Percentiles rank a stretch among this genome's conserved stretches.
phyloP scores from a whole-genome alignment of 92 coral and sea anemone species.

The Phenganax stokvisi region DNA sequence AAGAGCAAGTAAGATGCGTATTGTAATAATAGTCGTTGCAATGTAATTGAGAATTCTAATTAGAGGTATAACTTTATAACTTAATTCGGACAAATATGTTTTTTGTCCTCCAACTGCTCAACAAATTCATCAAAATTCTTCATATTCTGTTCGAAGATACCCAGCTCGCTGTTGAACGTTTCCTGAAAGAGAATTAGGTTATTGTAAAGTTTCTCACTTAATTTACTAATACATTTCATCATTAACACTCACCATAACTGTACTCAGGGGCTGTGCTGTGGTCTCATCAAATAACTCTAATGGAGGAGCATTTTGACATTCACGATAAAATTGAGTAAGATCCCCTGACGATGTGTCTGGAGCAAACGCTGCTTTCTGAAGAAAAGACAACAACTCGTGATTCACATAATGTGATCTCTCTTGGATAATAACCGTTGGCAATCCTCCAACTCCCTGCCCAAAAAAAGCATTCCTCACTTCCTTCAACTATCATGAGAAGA shows the following conservation, averaged over 20 bases:
- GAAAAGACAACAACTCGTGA: background rate
- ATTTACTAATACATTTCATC: background rate
- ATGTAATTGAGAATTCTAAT: no score
- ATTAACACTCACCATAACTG: conserved; percentile 58
- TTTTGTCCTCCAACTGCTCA: conserved; percentile 26
- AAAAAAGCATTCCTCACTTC: no score
- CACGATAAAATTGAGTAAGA: conserved; percentile 88
- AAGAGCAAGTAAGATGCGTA: no score
- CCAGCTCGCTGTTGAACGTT: conserved; percentile 57
- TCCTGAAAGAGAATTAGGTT: conserved; percentile 46
- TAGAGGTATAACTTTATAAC: background rate
- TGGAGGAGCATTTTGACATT: conserved; percentile 88
- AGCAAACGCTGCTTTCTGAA: conserved; percentile 93
- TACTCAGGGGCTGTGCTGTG: conserved; percentile 50
- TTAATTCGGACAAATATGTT: background rate
- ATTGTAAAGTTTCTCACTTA: background rate
- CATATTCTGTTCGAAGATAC: conserved; percentile 57
- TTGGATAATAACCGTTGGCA: no score
- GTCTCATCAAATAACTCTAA: conserved; percentile 59
- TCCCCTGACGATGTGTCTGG: conserved; percentile 63
- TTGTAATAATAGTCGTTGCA: no score
- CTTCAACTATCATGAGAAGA: no score
- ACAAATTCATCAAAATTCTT: conserved; percentile 75
- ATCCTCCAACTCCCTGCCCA: no score
- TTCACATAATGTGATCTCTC: background rate